phyloP scores from a whole-genome alignment of 2,888 invertebrate genomes.

The Syrphus vitripennis region DNA sequence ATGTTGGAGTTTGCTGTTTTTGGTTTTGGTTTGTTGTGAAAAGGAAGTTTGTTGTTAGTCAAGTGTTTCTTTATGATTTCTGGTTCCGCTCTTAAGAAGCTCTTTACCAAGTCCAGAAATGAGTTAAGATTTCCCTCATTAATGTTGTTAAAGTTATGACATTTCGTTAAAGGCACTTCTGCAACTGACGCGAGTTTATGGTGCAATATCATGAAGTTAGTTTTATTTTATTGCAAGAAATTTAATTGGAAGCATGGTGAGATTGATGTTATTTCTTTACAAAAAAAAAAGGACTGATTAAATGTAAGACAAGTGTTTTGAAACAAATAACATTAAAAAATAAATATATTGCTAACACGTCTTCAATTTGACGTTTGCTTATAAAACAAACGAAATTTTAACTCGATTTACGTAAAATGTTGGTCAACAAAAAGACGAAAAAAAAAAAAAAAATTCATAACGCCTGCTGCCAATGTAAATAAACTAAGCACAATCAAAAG shows the following conservation, averaged over 20 bases:
- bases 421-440: neutral
- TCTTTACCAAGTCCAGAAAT: neutral
- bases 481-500: neutral
- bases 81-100: neutral
- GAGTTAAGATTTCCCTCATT: neutral
- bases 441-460: neutral
- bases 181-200: neutral
- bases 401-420: neutral
- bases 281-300: neutral
- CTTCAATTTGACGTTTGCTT: neutral
- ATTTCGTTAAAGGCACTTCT: neutral
- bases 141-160: neutral
- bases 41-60: conserved; percentile 13
- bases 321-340: too few species aligned
- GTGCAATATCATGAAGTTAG: neutral
- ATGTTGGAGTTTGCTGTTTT: neutral
- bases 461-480: conserved; percentile 1
- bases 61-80: neutral
- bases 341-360: too few species aligned
- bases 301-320: too few species aligned
- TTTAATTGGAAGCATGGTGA: neutral
- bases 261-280: neutral
- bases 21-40: neutral
- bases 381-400: neutral
- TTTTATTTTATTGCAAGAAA: neutral